Evolutionary conservation across 2,113 vertebrate species (phyloP).

Genomic region (Lepus timidus): DNA sequence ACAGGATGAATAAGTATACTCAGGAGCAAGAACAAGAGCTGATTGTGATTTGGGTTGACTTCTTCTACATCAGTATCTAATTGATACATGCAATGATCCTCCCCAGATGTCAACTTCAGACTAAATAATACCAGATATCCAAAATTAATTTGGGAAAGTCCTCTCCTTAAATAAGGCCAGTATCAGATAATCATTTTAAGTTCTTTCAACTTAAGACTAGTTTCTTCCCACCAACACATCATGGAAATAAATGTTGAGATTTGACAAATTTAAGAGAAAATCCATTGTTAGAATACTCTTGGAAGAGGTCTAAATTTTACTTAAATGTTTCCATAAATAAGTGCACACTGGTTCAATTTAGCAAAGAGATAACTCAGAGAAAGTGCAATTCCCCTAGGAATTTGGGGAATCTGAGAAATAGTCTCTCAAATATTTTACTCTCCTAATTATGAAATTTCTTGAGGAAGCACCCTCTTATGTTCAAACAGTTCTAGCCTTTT

Average conservation of each 20-base stretch:
- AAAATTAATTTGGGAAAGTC: neutral
- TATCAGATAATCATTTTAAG: neutral
- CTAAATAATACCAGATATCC: neutral
- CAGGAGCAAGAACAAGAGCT: neutral
- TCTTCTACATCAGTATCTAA: neutral
- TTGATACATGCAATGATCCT: neutral
- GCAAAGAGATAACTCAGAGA: neutral
- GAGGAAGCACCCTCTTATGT: neutral
- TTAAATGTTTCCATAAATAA: neutral
- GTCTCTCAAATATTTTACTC: neutral
- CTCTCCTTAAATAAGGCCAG: neutral
- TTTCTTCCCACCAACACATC: neutral
- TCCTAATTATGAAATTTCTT: neutral
- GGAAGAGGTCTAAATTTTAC: neutral
- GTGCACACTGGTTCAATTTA: neutral
- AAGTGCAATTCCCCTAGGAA: neutral
- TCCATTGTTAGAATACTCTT: neutral
- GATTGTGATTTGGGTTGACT: neutral
- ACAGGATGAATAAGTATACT: neutral
- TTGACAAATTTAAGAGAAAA: neutral
- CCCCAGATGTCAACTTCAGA: neutral
- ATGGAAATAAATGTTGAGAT: neutral
- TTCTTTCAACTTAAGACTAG: neutral
- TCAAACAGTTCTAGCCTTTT: slow-evolving; percentile 1
- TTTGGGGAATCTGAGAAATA: neutral